Base-by-base conservation (phyloP, 2,888 invertebrate genomes). In the Rhyacophila evoluta region DNA sequence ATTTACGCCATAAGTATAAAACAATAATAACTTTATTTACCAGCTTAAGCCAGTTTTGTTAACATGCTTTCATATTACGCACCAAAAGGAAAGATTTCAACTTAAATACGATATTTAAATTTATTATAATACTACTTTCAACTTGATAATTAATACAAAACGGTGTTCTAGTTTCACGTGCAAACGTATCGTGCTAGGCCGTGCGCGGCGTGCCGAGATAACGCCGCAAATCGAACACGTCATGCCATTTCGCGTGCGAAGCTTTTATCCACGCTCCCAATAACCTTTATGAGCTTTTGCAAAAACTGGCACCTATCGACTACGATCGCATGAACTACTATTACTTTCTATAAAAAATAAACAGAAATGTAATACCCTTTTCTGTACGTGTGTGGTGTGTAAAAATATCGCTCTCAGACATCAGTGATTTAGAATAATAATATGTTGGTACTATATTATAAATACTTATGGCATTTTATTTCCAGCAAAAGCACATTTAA, bases 241-340 rank as follows among this genome's bases (percentile, higher is more conserved):
- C 73, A 37, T 73, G 37, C 70, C 19, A 55, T 67, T 78, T 68
- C 70, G 70, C 78, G 74, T 78, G 78, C 74, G 27, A 41, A 33
- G 70, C 2, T 68, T 70, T 19, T 10, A 70, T 74, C 38, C 78
- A 74, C 78, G 78, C 78, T 74, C 74, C 71, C 69, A 70, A 70
- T 74, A 78, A 71, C 74, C 55, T 78, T 78, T 78, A 78, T 74
- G 41, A 15, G 69, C 38, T 75, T 75, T 75, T 19, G 75, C 70
- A 27, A 70, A 70, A 41, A 69, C n/a, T 19, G 19, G 6, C 29
- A 33, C 29, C 55, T 55, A 55, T 55, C 55, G 55, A 19, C 3
- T 55, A 25, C 55, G 15, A 55, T 55, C 55, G 19, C 55, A 2
- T 19, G n/a, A 10, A 55, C 10, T 25, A 55, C 10, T 25, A 8